Evolutionary conservation across 2,797 vertebrate species (phyloP).

Genomic region (Falco novaeseelandiae): DNA sequence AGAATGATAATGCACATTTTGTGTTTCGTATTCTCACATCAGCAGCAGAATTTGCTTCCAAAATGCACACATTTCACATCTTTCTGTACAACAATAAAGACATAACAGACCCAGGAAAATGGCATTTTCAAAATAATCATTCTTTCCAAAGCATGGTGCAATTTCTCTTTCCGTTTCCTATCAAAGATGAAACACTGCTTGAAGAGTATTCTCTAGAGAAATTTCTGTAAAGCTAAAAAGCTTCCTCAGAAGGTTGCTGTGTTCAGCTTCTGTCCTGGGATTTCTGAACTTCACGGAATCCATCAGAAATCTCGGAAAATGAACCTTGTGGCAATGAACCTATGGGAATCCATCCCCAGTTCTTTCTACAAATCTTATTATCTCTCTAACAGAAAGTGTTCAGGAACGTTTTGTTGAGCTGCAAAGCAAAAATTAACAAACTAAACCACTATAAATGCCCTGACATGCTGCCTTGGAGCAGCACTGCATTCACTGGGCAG

Average conservation of each 20-base stretch:
- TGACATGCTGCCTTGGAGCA: neutral
- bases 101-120: neutral
- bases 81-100: neutral
- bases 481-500: neutral
- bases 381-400: neutral
- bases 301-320: neutral
- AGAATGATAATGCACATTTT: neutral
- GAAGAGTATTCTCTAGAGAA: neutral
- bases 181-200: neutral
- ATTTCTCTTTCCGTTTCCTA: neutral
- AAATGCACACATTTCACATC: neutral
- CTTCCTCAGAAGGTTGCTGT: neutral
- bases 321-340: neutral
- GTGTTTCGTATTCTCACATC: too few species aligned
- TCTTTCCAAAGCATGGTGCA: neutral
- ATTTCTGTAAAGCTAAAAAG: neutral
- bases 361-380: neutral
- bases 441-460: neutral
- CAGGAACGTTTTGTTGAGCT: neutral
- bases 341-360: neutral
- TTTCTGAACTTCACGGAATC: neutral
- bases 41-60: neutral
- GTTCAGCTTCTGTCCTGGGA: neutral
- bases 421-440: neutral
- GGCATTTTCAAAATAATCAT: neutral